Evolutionary conservation across 2,113 vertebrate species (phyloP).

Genomic region (Azemiops feae): DNA sequence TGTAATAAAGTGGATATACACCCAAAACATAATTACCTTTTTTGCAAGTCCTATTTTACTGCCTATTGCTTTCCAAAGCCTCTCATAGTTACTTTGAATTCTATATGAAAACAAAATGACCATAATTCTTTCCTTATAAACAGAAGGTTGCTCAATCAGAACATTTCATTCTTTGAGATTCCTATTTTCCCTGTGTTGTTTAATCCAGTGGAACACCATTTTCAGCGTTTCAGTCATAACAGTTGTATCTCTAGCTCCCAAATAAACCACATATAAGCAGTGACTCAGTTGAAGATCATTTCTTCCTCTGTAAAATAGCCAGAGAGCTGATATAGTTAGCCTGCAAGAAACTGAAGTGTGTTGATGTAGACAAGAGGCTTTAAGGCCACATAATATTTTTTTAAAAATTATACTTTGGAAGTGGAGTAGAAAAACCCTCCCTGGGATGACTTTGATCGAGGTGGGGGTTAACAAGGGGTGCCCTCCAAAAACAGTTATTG

Average conservation of each 20-base stretch:
- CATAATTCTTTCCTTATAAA: not conserved
- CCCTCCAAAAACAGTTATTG: not conserved
- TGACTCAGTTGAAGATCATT: not conserved
- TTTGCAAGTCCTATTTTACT: not conserved
- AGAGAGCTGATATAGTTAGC: not conserved
- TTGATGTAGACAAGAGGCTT: not conserved
- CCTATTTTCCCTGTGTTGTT: not conserved
- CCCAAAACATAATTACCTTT: not conserved
- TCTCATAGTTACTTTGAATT: not conserved
- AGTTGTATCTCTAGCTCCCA: not conserved
- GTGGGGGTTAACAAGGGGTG: not conserved
- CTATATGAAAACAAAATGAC: not conserved
- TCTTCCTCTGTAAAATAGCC: not conserved
- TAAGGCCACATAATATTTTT: not conserved
- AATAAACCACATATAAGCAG: not conserved
- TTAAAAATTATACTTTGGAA: not conserved
- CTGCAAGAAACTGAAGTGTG: not conserved
- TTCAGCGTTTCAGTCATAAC: not conserved
- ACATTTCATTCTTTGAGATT: not conserved
- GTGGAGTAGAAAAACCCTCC: not conserved
- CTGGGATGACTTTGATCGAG: not conserved
- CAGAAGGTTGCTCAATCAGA: not conserved
- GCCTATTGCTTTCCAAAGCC: not conserved
- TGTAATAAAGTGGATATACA: too few species aligned
- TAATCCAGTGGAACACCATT: not conserved